Percentiles rank a stretch among this genome's conserved stretches.
Evolutionary conservation across 2,113 vertebrate species (phyloP).

Genomic region (Otocyon megalotis): DNA sequence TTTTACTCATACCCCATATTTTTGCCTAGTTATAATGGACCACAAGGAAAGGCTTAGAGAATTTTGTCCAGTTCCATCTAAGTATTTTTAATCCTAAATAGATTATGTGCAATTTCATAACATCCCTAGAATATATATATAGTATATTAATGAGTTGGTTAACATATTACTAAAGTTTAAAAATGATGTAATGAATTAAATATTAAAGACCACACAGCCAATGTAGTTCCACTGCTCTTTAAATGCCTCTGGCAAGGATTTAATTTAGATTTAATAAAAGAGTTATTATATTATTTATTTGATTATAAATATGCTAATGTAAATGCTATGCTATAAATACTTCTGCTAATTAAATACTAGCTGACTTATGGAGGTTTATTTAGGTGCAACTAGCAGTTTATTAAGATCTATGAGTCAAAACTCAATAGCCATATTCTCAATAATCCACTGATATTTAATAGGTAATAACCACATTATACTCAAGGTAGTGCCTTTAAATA

Average conservation of each 20-base stretch:
- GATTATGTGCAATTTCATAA: constrained; percentile 31
- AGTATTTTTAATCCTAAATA: constrained; percentile 61
- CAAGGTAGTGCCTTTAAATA: constrained; percentile 77
- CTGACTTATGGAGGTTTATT: constrained; percentile 69
- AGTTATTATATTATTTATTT: constrained; percentile 82
- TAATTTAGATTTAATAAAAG: constrained; percentile 82
- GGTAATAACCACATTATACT: constrained; percentile 75
- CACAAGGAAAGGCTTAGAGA: constrained; percentile 36
- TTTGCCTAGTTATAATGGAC: background rate
- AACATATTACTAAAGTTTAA: constrained; percentile 69
- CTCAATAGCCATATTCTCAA: constrained; percentile 68
- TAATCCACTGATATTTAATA: constrained; percentile 75
- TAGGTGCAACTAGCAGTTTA: constrained; percentile 69
- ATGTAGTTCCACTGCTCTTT: constrained; percentile 54
- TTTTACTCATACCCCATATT: background rate
- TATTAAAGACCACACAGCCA: constrained; percentile 69
- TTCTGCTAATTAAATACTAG: constrained; percentile 81
- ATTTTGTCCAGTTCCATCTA: background rate
- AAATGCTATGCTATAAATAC: constrained; percentile 79
- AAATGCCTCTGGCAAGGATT: constrained; percentile 75
- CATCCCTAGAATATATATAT: background rate
- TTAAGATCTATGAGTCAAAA: constrained; percentile 78
- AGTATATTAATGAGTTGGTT: constrained; percentile 52
- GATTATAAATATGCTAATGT: constrained; percentile 82
- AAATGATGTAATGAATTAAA: constrained; percentile 75